Evolutionary conservation across 2,113 vertebrate genomes (phyloP).

Genomic region (Zapornia atra): DNA sequence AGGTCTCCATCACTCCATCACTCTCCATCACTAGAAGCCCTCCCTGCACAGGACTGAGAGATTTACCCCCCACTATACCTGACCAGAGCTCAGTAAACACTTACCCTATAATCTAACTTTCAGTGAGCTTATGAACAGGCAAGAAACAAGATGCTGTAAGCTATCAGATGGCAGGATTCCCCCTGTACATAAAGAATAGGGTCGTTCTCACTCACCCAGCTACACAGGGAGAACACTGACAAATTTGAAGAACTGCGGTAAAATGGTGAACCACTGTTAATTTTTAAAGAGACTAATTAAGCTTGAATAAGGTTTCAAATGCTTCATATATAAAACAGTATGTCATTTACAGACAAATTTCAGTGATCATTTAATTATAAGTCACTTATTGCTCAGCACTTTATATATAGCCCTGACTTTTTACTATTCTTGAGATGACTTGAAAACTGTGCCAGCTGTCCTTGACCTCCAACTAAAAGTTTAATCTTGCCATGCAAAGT

Average conservation of each 20-base stretch:
- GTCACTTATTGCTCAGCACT: neutral
- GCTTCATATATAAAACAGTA: neutral
- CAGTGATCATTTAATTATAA: neutral
- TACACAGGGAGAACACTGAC: neutral
- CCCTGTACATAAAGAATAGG: rapidly evolving
- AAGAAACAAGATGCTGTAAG: neutral
- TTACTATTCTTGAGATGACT: neutral
- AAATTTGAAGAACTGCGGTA: neutral
- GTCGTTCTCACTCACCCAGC: neutral
- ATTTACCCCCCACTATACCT: neutral
- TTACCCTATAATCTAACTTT: neutral
- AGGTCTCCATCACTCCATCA: neutral
- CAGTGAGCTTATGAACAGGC: neutral
- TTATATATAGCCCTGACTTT: slow-evolving; percentile 25
- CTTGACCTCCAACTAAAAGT: slow-evolving; percentile 49
- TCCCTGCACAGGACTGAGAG: rapidly evolving
- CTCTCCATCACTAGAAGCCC: too few relatives aligned
- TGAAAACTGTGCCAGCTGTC: slow-evolving; percentile 60
- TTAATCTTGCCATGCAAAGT: slow-evolving; percentile 33
- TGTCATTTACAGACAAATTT: neutral
- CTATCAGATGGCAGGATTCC: neutral
- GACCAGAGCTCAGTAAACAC: neutral
- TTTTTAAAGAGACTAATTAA: neutral
- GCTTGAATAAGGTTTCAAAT: neutral
- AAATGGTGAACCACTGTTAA: neutral